A percentile compares a stretch with the other conserved stretches of the same genome.
These are phyloP conservation scores for Thamnophis sirtalis DNA, from an alignment of 2,113 vertebrate genomes.

Conservation along the genomic window DNA sequence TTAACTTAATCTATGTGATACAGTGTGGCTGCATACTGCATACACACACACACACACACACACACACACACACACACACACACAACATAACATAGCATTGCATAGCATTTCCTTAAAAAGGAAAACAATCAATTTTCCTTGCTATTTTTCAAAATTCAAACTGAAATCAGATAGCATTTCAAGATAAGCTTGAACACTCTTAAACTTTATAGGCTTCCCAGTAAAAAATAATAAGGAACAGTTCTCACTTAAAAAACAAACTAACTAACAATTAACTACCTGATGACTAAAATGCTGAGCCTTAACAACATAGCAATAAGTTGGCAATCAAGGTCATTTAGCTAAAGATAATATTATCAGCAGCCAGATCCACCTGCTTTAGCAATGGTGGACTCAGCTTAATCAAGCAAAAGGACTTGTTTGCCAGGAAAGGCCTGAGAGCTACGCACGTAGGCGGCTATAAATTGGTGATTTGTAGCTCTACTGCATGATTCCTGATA, in stretches of 20 bases:
- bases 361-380: neutral
- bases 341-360: conserved; percentile 51
- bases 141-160: neutral
- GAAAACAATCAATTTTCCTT: neutral
- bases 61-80: too few relatives aligned
- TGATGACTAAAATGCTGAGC: conserved; percentile 60
- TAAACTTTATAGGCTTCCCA: conserved; percentile 45
- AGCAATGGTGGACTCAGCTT: conserved; percentile 46
- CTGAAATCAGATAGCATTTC: neutral
- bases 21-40: too few relatives aligned
- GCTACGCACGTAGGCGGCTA: neutral
- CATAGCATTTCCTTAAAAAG: neutral
- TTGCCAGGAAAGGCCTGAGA: conserved; percentile 20
- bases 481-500: neutral
- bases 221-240: conserved; percentile 33
- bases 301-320: conserved; percentile 47
- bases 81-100: neutral
- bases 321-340: conserved; percentile 52
- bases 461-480: conserved; percentile 33
- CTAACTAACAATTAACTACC: conserved; percentile 29
- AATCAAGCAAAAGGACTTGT: neutral
- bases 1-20: neutral
- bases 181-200: neutral
- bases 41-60: too few relatives aligned
- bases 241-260: conserved; percentile 45